Percentiles rank a stretch among this genome's conserved stretches.
These are phyloP conservation scores for Drosophila mimetica DNA, from an alignment of 2,888 invertebrate genomes.

Conservation along the genomic window DNA sequence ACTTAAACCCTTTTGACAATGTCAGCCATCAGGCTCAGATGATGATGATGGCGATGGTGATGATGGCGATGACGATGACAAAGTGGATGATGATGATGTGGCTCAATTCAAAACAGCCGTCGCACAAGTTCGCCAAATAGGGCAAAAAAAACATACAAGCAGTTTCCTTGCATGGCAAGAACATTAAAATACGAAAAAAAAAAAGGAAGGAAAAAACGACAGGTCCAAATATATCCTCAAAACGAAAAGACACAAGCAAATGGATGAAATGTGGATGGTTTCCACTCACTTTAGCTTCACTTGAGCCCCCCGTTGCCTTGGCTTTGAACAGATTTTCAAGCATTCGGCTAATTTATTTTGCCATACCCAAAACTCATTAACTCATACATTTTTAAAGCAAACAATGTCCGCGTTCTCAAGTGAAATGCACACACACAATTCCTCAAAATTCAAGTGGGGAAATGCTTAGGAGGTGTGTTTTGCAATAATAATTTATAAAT, in stretches of 20 bases:
- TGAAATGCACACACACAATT: slow-evolving; percentile 43
- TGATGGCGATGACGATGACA: slow-evolving; percentile 45
- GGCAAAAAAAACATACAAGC: slow-evolving; percentile 13
- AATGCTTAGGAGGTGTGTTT: slow-evolving; percentile 56
- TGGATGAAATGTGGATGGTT: slow-evolving; percentile 20
- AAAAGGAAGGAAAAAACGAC: slow-evolving; percentile 5
- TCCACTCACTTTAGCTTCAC: slow-evolving; percentile 33
- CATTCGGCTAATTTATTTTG: slow-evolving; percentile 32
- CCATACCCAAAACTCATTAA: slow-evolving; percentile 53
- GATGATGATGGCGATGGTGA: slow-evolving; percentile 44
- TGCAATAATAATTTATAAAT: slow-evolving; percentile 79
- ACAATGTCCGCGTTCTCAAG: slow-evolving; percentile 56
- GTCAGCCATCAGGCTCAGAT: slow-evolving; percentile 70
- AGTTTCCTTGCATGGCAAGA: slow-evolving; percentile 36
- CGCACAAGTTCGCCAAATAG: slow-evolving; percentile 33
- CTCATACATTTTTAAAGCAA: slow-evolving; percentile 65
- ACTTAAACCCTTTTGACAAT: slow-evolving; percentile 79
- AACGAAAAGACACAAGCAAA: slow-evolving; percentile 17
- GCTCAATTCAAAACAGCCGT: slow-evolving; percentile 64
- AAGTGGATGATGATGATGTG: slow-evolving; percentile 66
- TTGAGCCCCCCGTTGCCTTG: slow-evolving; percentile 23
- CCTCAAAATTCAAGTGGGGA: slow-evolving; percentile 29
- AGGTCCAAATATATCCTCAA: slow-evolving; percentile 28
- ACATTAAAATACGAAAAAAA: slow-evolving; percentile 38
- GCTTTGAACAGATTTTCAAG: slow-evolving; percentile 28